phyloP scores from a whole-genome alignment of 35 echinoderm and acorn worm genomes.

The Ophioderma brevispina region DNA sequence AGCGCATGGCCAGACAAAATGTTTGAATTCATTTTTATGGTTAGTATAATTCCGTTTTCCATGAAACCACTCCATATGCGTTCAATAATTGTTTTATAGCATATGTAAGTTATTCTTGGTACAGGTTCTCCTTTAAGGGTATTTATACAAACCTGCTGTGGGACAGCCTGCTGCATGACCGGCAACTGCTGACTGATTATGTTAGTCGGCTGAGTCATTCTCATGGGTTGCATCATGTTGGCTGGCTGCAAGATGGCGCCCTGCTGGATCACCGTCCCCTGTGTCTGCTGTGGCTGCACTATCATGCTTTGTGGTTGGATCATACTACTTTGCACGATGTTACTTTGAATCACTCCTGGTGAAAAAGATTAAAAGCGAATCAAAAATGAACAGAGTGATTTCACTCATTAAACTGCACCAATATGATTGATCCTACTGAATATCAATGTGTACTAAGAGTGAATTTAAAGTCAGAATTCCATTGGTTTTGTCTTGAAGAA shows the following conservation, averaged over 20 bases:
- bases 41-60: too few relatives aligned
- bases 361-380: neutral
- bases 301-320: neutral
- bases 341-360: neutral
- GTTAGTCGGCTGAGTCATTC: neutral
- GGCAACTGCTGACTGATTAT: neutral
- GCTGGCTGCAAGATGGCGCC: neutral
- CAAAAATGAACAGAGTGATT: neutral
- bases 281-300: neutral
- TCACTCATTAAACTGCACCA: too few relatives aligned
- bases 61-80: too few relatives aligned
- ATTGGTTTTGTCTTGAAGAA: too few relatives aligned
- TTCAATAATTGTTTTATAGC: too few relatives aligned
- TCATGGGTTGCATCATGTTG: neutral
- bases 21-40: too few relatives aligned
- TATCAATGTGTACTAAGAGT: too few relatives aligned
- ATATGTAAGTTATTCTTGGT: too few relatives aligned
- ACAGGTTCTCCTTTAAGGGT: too few relatives aligned
- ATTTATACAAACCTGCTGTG: slow-evolving; percentile 6
- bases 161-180: slow-evolving; percentile 12
- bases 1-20: too few relatives aligned
- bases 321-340: slow-evolving; percentile 13
- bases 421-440: too few relatives aligned
- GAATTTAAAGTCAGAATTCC: too few relatives aligned
- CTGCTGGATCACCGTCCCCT: slow-evolving; percentile 18